These are phyloP conservation scores for Hydrolagus colliei DNA, from an alignment of 2,797 vertebrate species.

Conservation along the genomic window DNA sequence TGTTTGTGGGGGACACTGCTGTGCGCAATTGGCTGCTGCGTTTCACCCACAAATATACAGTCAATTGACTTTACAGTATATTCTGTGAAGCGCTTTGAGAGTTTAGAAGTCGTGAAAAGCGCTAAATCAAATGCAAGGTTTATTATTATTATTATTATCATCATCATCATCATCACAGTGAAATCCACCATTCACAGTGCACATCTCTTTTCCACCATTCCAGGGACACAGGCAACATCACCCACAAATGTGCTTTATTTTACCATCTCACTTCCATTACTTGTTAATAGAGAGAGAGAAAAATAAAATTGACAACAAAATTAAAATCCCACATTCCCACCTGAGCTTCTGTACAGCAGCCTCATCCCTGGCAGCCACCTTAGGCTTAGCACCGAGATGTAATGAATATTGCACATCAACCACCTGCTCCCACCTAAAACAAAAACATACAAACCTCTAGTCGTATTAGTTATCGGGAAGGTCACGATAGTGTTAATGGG, in stretches of 20 bases:
- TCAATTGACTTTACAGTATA: no score
- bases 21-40: no score
- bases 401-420: slow-evolving; percentile 80
- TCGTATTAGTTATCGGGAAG: no score
- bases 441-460: slow-evolving; percentile 15
- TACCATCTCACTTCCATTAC: neutral
- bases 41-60: no score
- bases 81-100: no score
- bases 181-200: neutral
- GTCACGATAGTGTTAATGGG: no score
- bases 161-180: no score
- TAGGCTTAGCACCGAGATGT: slow-evolving; percentile 73
- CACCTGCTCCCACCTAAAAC: slow-evolving; percentile 83
- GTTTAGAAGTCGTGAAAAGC: no score
- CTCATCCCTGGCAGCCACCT: slow-evolving; percentile 66
- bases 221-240: neutral
- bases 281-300: neutral
- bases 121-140: no score
- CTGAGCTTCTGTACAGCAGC: slow-evolving; percentile 79
- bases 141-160: no score
- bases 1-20: no score
- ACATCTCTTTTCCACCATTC: neutral
- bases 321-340: slow-evolving; percentile 46
- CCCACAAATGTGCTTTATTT: neutral
- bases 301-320: no score